Conservation (phyloP, 2,797 vertebrate genomes). For the Paguma larvata region DNA sequence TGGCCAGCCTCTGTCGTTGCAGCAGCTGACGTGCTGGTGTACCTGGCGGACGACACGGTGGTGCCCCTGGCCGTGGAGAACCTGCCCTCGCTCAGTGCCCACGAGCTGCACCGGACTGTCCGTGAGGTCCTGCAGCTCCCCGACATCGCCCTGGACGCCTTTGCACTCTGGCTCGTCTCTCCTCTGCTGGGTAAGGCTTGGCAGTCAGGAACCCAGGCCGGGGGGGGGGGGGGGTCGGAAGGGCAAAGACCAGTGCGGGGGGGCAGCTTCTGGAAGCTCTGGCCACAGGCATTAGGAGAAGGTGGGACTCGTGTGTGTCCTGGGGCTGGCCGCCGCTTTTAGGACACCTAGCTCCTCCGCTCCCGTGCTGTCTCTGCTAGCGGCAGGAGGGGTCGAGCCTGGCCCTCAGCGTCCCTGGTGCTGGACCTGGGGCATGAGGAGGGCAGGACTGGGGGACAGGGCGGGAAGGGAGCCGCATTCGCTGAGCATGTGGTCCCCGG, state of each 20-base stretch:
- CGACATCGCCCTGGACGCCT: constrained; percentile 90
- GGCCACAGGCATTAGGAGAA: neutral
- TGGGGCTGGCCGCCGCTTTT: neutral
- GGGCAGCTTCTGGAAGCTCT: neutral
- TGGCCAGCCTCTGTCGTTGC: neutral
- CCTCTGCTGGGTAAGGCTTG: constrained; percentile 92
- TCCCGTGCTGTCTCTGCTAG: neutral
- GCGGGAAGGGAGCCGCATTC: neutral
- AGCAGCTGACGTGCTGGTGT: constrained; percentile 94
- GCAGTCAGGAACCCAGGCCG: fast-evolving
- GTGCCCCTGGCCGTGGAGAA: constrained; percentile 93
- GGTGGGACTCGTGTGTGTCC: neutral
- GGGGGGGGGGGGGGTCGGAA: neutral
- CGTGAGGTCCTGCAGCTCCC: constrained; percentile 92
- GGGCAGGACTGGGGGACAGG: neutral
- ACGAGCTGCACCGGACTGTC: constrained; percentile 92
- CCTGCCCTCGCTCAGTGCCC: constrained; percentile 90
- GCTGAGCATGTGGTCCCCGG: fast-evolving
- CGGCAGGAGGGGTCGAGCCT: neutral
- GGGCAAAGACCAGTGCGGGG: neutral
- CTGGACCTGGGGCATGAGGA: neutral
- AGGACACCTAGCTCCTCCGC: neutral
- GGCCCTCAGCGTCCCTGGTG: neutral
- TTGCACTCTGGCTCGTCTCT: constrained; percentile 95
- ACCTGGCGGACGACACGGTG: constrained; percentile 91